Evolutionary conservation across 53 echinoderm and acorn worm species (phyloP).

Genomic region (Paracentrotus lividus): DNA sequence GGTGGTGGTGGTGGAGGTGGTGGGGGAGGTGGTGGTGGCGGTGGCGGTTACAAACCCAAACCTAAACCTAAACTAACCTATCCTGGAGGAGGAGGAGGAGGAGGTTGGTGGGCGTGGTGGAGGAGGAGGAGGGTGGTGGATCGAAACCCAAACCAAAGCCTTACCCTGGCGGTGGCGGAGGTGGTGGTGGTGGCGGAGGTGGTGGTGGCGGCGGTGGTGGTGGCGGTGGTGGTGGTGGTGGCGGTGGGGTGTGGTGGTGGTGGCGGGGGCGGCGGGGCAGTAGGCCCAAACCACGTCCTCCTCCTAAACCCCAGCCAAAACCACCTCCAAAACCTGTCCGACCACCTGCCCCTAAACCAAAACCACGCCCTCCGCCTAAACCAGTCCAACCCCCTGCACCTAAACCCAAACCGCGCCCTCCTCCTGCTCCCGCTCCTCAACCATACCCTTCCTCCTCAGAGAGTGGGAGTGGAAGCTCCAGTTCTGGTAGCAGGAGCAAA

Average conservation of each 20-base stretch:
- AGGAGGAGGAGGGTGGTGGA: slow-evolving; percentile 22
- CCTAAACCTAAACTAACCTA: neutral
- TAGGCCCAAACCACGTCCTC: neutral
- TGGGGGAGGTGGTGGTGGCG: neutral
- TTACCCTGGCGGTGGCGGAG: neutral
- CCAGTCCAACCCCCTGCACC: slow-evolving; percentile 21
- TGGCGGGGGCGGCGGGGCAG: slow-evolving; percentile 21
- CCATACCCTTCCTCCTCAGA: neutral
- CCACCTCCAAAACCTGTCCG: neutral
- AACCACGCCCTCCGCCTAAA: neutral
- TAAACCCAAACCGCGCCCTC: neutral
- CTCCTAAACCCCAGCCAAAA: neutral
- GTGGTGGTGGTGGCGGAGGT: neutral
- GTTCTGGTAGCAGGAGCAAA: neutral
- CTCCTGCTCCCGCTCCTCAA: neutral
- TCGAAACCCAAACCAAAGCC: neutral
- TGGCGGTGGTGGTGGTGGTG: slow-evolving; percentile 23
- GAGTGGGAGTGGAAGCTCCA: neutral
- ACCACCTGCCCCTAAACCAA: neutral
- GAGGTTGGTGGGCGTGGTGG: neutral
- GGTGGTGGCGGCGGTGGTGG: slow-evolving; percentile 32
- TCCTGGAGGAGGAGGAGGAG: neutral
- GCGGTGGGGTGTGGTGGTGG: slow-evolving; percentile 29
- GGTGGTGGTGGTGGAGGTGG: slow-evolving; percentile 28
- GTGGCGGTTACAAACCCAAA: neutral